Evolutionary conservation across 2,888 invertebrate species (phyloP), one percentile per base, ranked within the genome.

Genomic region (Cheilosia vernalis): DNA sequence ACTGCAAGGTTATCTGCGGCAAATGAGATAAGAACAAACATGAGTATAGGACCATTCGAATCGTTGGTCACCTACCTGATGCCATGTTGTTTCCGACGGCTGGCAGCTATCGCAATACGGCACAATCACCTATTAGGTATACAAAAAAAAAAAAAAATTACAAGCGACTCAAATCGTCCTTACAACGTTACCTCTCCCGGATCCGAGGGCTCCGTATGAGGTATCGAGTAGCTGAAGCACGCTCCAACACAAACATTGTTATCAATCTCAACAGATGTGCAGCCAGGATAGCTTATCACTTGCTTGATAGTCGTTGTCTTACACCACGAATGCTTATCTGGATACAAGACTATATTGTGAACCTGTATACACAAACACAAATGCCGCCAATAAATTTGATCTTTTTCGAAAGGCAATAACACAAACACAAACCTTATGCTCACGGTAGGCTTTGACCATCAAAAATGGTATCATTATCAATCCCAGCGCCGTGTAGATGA

Each of bases 21-120:
- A 55, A 47, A n/a, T 37, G 88, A 55, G 49, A 56, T 40, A 56
- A 69, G 19, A 40, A 27, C 2, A 15, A 63, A 10, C 4, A 49
- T 30, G n/a, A 51, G 33, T 47, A 42, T 15, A 7, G 4, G 10
- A 27, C 3, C 9, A n/a, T 17, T 7, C n/a, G 15, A 19, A 9
- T 21, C 19, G 4, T 19, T 49, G 5, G 21, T 4, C 4, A 13
- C 2, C 91, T 91, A 95, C 95, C 89, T 94, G 94, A 88, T 94
- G 94, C 93, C 95, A 95, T 85, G 93, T 92, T 42, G 94, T 94
- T 82, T 93, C 93, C 1, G 94, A 92, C 0, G 95, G 95, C 89
- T 95, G 95, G 88, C 95, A 95, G 81, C 95, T 95, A 90, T 95
- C 95, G 89, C 95, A 95, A 89, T 95, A 95, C 2, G 95, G 95